Evolutionary conservation across 2,888 invertebrate species (phyloP).

Genomic region (Tolmerus cingulatus): DNA sequence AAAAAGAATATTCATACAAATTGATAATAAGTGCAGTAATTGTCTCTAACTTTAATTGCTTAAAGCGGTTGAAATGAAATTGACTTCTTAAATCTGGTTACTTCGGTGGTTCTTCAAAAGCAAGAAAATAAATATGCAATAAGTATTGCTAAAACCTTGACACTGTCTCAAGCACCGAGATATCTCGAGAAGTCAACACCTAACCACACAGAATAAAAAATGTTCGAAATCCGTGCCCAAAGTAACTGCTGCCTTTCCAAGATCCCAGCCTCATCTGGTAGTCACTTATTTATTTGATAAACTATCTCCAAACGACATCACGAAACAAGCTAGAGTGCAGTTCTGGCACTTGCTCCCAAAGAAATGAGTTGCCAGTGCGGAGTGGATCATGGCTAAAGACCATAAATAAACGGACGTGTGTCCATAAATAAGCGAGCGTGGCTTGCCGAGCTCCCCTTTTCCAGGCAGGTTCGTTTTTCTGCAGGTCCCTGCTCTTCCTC

Average conservation of each 20-base stretch:
- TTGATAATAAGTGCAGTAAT: no score
- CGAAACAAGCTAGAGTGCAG: slow-evolving; percentile 37
- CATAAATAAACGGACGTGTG: slow-evolving; percentile 51
- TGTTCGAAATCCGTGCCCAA: not conserved
- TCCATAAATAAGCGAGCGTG: slow-evolving; percentile 51
- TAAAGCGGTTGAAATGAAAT: no score
- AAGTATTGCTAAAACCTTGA: not conserved
- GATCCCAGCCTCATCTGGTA: slow-evolving; percentile 19
- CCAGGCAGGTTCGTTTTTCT: slow-evolving; percentile 13
- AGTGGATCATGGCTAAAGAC: slow-evolving; percentile 51
- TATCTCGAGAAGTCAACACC: not conserved
- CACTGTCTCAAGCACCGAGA: not conserved
- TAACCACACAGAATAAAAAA: not conserved
- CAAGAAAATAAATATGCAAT: no score
- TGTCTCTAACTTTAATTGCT: no score
- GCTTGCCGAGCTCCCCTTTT: slow-evolving; percentile 50
- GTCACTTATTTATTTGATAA: slow-evolving; percentile 37
- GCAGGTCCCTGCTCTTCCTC: not conserved
- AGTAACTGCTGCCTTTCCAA: not conserved
- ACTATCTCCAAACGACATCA: slow-evolving; percentile 45
- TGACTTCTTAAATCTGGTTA: no score
- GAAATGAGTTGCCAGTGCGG: slow-evolving; percentile 49
- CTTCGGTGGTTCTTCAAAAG: no score
- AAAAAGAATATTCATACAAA: no score
- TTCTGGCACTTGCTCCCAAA: slow-evolving; percentile 43